Percentiles rank a stretch among this genome's conserved stretches.
Conservation (phyloP, 2,113 vertebrate species). For the Aviceda subcristata region DNA sequence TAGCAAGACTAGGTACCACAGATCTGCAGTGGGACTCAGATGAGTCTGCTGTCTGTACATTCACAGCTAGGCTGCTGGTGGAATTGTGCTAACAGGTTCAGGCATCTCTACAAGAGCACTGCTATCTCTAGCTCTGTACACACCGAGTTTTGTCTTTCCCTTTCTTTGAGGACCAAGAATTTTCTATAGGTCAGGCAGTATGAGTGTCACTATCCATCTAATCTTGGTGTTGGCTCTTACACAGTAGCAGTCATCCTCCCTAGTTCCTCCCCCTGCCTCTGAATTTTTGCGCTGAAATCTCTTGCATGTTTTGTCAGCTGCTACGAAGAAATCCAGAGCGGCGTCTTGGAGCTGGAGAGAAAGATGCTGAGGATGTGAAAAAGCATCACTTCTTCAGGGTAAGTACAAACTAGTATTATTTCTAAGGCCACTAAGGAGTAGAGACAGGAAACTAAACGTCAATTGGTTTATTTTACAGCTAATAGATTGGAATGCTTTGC, state of each 20-base stretch:
- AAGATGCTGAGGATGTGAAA: slow-evolving; percentile 96
- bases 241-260: neutral
- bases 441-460: slow-evolving; percentile 8
- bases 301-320: slow-evolving; percentile 73
- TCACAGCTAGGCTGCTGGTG: neutral
- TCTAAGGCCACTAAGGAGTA: neutral
- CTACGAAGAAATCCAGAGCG: slow-evolving; percentile 94
- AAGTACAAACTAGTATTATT: neutral
- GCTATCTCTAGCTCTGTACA: rapidly evolving
- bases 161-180: neutral
- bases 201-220: neutral
- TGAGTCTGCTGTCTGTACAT: rapidly evolving
- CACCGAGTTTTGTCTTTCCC: neutral
- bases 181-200: neutral
- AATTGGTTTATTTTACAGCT: slow-evolving; percentile 70
- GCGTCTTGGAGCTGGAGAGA: slow-evolving; percentile 92
- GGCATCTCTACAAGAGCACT: neutral
- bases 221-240: neutral
- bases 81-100: neutral
- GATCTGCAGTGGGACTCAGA: neutral
- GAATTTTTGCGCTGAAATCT: neutral
- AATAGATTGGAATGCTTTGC: slow-evolving; percentile 89
- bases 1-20: neutral
- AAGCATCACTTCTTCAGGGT: slow-evolving; percentile 97
- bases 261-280: neutral